Evolutionary conservation across 2,113 vertebrate genomes (phyloP).

Genomic region (Salvelinus namaycush): DNA sequence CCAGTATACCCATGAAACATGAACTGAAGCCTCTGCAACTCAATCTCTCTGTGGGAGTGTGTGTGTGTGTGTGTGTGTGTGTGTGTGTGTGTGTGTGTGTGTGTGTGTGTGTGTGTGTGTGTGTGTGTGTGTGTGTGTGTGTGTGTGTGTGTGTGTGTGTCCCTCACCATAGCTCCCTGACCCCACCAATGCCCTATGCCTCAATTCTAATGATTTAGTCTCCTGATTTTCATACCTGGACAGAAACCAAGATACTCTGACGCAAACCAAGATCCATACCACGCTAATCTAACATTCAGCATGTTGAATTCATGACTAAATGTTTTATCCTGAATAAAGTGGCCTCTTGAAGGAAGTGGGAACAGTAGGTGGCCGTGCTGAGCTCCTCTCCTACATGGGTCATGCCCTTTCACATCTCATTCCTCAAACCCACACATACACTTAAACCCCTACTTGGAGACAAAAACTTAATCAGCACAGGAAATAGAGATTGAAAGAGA

Average conservation of each 20-base stretch:
- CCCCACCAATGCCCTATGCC: background rate
- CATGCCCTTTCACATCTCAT: constrained; percentile 42
- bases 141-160: background rate
- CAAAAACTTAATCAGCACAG: constrained; percentile 3
- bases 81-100: background rate
- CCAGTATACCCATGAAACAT: background rate
- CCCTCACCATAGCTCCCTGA: background rate
- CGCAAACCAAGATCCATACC: too few relatives aligned
- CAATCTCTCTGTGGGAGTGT: background rate
- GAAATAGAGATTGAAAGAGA: background rate
- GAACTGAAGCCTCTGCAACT: background rate
- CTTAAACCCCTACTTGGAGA: constrained; percentile 40
- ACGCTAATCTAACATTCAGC: too few relatives aligned
- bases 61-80: background rate
- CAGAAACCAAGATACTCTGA: too few relatives aligned
- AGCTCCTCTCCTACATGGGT: constrained; percentile 1
- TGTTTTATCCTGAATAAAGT: too few relatives aligned
- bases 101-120: background rate
- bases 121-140: background rate
- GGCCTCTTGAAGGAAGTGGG: too few relatives aligned
- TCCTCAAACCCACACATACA: constrained; percentile 21
- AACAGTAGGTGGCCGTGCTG: too few relatives aligned
- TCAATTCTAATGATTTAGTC: background rate
- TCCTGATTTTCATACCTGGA: background rate
- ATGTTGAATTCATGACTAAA: background rate